Evolutionary conservation across 2,113 vertebrate species (phyloP).

Genomic region (Maccullochella peelii): DNA sequence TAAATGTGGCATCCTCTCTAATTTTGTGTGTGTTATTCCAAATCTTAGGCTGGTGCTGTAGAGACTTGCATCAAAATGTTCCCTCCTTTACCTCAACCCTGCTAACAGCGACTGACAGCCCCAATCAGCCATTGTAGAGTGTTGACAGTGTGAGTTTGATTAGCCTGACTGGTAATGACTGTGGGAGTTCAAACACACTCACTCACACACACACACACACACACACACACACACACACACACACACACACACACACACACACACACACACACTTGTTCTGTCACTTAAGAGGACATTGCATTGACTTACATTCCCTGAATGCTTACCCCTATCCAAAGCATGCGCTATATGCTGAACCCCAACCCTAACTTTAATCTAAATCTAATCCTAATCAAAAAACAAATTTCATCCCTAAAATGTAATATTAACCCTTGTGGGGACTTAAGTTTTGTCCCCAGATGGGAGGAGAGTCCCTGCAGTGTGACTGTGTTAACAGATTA

Average conservation of each 20-base stretch:
- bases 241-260: slow-evolving; percentile 16
- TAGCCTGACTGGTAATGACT: slow-evolving; percentile 55
- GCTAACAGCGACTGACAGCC: slow-evolving; percentile 46
- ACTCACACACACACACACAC: slow-evolving; percentile 15
- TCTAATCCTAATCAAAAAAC: not conserved
- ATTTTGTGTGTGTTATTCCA: slow-evolving; percentile 1
- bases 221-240: slow-evolving; percentile 9
- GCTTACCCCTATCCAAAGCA: not conserved
- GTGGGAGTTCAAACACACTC: slow-evolving; percentile 12
- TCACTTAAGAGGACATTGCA: slow-evolving; percentile 4
- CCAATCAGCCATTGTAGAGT: slow-evolving; percentile 56
- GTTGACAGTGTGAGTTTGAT: slow-evolving; percentile 69
- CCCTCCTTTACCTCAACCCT: slow-evolving; percentile 15
- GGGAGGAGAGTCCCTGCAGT: not conserved
- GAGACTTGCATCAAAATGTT: slow-evolving; percentile 4
- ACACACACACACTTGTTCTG: slow-evolving; percentile 3
- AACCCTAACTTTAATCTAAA: not conserved
- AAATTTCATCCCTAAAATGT: not conserved
- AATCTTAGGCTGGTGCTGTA: not conserved
- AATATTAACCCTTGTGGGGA: not conserved
- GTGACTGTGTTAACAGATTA: not conserved
- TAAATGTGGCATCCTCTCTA: not conserved
- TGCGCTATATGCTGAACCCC: not conserved
- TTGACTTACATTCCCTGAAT: not conserved
- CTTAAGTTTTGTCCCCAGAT: not conserved